Evolutionary conservation across 2,888 invertebrate species (phyloP), one percentile per base, ranked within the genome.

Genomic region (Mamestra brassicae): DNA sequence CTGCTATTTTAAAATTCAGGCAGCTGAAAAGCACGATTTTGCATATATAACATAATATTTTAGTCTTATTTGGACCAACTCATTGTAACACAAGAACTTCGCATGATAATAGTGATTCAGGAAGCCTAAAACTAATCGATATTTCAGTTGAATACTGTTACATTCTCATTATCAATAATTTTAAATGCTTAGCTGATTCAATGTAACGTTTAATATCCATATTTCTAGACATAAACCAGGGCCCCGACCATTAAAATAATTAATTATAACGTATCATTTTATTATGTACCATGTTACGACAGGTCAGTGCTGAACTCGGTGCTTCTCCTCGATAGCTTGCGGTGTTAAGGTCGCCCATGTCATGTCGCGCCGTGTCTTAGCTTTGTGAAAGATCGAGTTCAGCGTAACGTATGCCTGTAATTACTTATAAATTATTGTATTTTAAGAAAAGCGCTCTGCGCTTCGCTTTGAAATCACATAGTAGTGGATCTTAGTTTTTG

Each of bases 401-500:
- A 83, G 81, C 63, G 72, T 52, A 73, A 79, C 69, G 71, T 71
- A 69, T 79, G 75, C 86, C 81, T 88, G 88, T 84, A 79, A 84
- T 94, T 94, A 94, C 93, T 92, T 95, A 93, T 96, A 95, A 95
- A 95, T 95, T 95, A 94, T 94, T 94, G 95, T 95, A 94, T 90
- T 87, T 91, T 95, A 95, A 94, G 93, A 89, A 89, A 91, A 92
- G 95, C 95, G 94, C 94, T 92, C 94, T 92, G 95, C 95, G 95
- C 92, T 92, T 91, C 89, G 92, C 92, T 95, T 95, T 95, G 90
- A 94, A 95, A 95, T 95, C 96, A 95, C 94, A 94, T 94, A 86
- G 94, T 96, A 96, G 96, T 94, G 94, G 94, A 95, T 94, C 94
- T 95, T 96, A 95, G 95, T 94, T 94, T 94, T 94, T 93, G 94